These are phyloP conservation scores for Hylaeus volcanicus DNA, from an alignment of 1,140 invertebrate genomes.

Conservation along the genomic window DNA sequence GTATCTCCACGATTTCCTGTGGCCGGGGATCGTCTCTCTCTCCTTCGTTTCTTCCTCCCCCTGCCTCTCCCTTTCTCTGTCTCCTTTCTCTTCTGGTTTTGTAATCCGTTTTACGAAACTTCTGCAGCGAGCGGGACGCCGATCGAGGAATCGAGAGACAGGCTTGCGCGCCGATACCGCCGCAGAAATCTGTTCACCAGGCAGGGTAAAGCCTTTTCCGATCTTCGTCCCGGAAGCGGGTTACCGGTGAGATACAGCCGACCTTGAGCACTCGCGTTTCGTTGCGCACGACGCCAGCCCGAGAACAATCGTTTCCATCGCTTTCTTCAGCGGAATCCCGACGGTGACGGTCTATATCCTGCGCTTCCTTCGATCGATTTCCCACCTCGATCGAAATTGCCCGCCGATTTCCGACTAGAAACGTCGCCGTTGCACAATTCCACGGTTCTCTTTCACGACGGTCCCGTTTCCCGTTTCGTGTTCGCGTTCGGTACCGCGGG, in stretches of 20 bases:
- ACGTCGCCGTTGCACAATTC: conserved; percentile 54
- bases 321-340: conserved; percentile 25
- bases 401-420: conserved; percentile 56
- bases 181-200: neutral
- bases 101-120: conserved; percentile 79
- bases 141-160: conserved; percentile 36
- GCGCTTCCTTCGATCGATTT: conserved; percentile 25
- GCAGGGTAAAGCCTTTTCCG: too few relatives aligned
- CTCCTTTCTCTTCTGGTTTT: conserved; percentile 71
- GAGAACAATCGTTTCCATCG: conserved; percentile 43
- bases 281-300: conserved; percentile 32
- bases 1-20: conserved; percentile 49
- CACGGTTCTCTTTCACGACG: conserved; percentile 21
- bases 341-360: neutral
- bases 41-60: conserved; percentile 47
- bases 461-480: conserved; percentile 41
- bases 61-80: conserved; percentile 58
- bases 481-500: neutral
- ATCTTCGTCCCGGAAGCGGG: conserved; percentile 46
- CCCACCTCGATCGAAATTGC: too few relatives aligned
- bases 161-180: neutral
- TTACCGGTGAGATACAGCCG: conserved; percentile 46
- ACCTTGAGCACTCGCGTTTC: conserved; percentile 59
- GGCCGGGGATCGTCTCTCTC: conserved; percentile 27
- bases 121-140: conserved; percentile 44